Percentiles rank a stretch among this genome's conserved stretches.
phyloP scores from a whole-genome alignment of 2,113 vertebrate species.

The Scortum barcoo region DNA sequence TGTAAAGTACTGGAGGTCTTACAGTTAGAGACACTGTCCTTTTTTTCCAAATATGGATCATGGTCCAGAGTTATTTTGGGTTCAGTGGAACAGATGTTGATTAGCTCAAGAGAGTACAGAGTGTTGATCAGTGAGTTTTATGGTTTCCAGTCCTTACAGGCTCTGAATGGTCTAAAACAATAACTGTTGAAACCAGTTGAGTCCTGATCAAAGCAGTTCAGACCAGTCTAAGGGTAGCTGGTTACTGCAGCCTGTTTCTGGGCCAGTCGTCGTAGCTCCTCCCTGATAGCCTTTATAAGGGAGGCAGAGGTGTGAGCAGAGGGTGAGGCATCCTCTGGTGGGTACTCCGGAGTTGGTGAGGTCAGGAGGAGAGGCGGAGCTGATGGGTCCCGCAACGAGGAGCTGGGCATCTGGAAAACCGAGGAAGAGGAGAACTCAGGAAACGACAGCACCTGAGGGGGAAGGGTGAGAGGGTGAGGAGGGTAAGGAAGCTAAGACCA shows the following conservation, averaged over 20 bases:
- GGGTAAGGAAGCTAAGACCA: not conserved
- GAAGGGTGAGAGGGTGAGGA: slow-evolving; percentile 75
- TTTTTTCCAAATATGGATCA: slow-evolving; percentile 27
- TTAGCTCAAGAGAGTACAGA: slow-evolving; percentile 44
- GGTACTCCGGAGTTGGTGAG: slow-evolving; percentile 89
- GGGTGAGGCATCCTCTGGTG: slow-evolving; percentile 90
- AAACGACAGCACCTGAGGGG: slow-evolving; percentile 88
- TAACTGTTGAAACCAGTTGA: slow-evolving; percentile 33
- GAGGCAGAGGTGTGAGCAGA: slow-evolving; percentile 94
- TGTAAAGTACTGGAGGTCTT: slow-evolving; percentile 71
- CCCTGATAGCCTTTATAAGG: slow-evolving; percentile 97
- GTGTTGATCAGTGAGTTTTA: slow-evolving; percentile 15
- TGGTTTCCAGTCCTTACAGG: slow-evolving; percentile 51
- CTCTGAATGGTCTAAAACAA: slow-evolving; percentile 74
- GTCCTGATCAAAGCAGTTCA: slow-evolving; percentile 49
- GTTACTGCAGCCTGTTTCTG: slow-evolving; percentile 93
- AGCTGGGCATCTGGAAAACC: slow-evolving; percentile 94
- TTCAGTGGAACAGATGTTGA: slow-evolving; percentile 12
- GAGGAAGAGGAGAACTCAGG: slow-evolving; percentile 94
- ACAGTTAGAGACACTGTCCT: slow-evolving; percentile 25
- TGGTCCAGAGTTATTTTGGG: slow-evolving; percentile 44
- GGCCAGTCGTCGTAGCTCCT: slow-evolving; percentile 96
- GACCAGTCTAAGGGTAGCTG: slow-evolving; percentile 89
- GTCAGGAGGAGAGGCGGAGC: slow-evolving; percentile 90
- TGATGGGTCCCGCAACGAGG: slow-evolving; percentile 88